Base-by-base conservation (phyloP, 2,113 vertebrate species). In the Leuciscus idus region DNA sequence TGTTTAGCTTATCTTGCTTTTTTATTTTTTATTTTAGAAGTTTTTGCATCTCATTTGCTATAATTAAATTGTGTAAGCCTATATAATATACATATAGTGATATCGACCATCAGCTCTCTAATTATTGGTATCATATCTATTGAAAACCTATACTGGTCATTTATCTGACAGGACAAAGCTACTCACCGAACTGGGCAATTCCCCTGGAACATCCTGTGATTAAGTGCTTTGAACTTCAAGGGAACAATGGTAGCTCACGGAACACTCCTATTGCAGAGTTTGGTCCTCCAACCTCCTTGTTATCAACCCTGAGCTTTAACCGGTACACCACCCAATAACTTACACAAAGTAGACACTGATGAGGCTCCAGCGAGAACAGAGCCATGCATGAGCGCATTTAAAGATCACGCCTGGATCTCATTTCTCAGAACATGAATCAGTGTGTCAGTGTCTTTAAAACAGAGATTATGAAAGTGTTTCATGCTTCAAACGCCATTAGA, bases 401-500 rank as follows among this genome's bases (percentile, higher is more conserved):
- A 26, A 62, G 11, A 62, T 62, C 28, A 62, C 1, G 2, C 23
- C 23, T 64, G 13, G n/a, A 46, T 81, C 36, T 62, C 13, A 81
- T 46, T 43, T 43, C 36, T 59, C 30, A 43, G 48, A 57, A 61
- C 52, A 36, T n/a, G 52, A 43, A 80, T 61, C 10, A 13, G 33
- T 46, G 13, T 66, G 61, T 59, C 10, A 23, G 6, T 26, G 15
- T 68, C 61, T 50, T 81, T 68, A 48, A 81, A 68, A 66, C 13
- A 19, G 12, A 81, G 6, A 36, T 48, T 68, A 57, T 57, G 48
- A 52, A 70, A 68, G 33, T 1, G 26, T 82, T 70, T 17, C 48
- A 81, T 21, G 43, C 61, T 78, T 85, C 23, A n/a, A 33, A 79
- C 33, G 6, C 21, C 59, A 33, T 55, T 68, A 66, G 59, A 46